Percentiles rank a stretch among this genome's conserved stretches.
Conservation (phyloP, 1,140 invertebrate genomes). For the Pinna nobilis region DNA sequence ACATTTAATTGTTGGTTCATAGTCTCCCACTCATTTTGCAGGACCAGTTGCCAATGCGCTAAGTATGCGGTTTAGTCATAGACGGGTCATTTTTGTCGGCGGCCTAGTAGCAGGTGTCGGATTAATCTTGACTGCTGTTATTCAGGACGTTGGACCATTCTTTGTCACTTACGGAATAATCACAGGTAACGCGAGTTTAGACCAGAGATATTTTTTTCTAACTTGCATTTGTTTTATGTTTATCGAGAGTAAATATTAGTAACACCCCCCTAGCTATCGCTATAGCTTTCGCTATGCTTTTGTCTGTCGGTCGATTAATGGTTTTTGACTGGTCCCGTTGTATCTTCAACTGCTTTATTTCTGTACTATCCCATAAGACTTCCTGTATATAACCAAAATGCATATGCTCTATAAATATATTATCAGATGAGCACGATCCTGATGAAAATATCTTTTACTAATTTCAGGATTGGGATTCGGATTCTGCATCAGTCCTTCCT, state of each 20-base stretch:
- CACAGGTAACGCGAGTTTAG: background rate
- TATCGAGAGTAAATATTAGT: too few relatives aligned
- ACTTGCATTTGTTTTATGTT: too few relatives aligned
- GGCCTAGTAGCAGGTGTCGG: slow-evolving; percentile 17
- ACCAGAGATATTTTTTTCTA: background rate
- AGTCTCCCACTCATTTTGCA: background rate
- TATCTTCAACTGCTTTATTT: too few relatives aligned
- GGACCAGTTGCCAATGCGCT: slow-evolving; percentile 18
- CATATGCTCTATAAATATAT: too few relatives aligned
- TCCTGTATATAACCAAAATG: too few relatives aligned
- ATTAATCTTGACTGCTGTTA: slow-evolving; percentile 4
- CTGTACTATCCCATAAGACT: too few relatives aligned
- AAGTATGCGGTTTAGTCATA: slow-evolving; percentile 14
- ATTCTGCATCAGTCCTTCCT: background rate
- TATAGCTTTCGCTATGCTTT: too few relatives aligned
- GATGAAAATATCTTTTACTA: background rate
- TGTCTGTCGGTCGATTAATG: too few relatives aligned
- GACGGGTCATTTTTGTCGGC: slow-evolving; percentile 15
- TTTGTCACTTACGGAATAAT: slow-evolving; percentile 31
- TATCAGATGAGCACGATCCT: too few relatives aligned
- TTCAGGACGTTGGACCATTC: background rate
- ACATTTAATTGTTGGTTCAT: too few relatives aligned
- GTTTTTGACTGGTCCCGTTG: too few relatives aligned
- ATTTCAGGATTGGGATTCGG: background rate
- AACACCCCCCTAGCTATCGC: too few relatives aligned